Base-by-base conservation (phyloP, 2,797 vertebrate genomes). In the Melanotaenia boesemani region DNA sequence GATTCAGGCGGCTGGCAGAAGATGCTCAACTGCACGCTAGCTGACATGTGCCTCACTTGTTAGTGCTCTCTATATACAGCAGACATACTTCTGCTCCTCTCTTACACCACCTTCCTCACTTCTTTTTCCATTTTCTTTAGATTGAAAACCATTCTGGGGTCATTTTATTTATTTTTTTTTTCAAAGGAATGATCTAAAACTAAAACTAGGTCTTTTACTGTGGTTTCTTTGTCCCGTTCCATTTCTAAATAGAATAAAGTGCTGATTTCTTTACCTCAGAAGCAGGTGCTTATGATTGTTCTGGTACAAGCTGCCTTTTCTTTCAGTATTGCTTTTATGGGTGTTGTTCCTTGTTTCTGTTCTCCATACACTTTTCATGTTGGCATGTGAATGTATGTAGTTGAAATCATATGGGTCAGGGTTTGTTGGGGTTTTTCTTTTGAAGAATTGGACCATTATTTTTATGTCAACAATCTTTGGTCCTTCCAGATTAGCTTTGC, bases 271-370 rank as follows among this genome's bases (percentile, higher is more conserved):
- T n/a, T n/a, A n/a, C n/a, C 2, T 4, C 6, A 52, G n/a, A 20
- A 48, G 20, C 6, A 1, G 39, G 39, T 18, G 6, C 18, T 48
- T 20, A 6, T 15, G 26, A 48, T 48, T 48, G 6, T 6, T 6
- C 3, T 48, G 48, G 9, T 9, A 22, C 20, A 52, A 22, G n/a
- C 44, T 18, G 15, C 16, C 10, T 8, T 20, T 22, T 52, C n/a
- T 24, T 52, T 58, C 9, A 11, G 55, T 61, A 64, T 34, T 39
- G 34, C 66, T 69, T 60, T 41, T 80, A 72, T 65, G 36, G 66
- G 4, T 34, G 3, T 54, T 6, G 62, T 82, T 87, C 73, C 78
- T 61, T 11, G 15, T 85, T 77, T 82, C 63, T 68, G 50, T 80
- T 74, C 60, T 74, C 52, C 8, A 34, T 16, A 32, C 18, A 48